Evolutionary conservation across 1,140 invertebrate species (phyloP).

Genomic region (Hylaeus volcanicus): DNA sequence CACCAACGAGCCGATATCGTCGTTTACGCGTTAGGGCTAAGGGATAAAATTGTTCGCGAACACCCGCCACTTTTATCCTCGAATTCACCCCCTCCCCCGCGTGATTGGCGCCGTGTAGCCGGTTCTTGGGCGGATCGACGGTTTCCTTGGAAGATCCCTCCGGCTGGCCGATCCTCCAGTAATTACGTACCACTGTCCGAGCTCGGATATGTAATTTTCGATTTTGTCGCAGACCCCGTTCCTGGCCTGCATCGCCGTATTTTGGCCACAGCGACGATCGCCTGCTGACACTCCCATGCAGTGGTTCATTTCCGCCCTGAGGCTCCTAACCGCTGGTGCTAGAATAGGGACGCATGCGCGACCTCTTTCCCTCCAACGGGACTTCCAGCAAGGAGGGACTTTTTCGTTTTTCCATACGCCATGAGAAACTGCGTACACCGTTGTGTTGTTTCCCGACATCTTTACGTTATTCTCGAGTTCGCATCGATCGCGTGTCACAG

Average conservation of each 20-base stretch:
- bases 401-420: slow-evolving; percentile 8
- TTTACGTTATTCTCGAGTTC: not conserved
- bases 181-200: slow-evolving; percentile 84
- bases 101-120: slow-evolving; percentile 12
- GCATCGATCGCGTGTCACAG: slow-evolving; percentile 9
- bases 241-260: slow-evolving; percentile 72
- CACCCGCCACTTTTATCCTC: slow-evolving; percentile 49
- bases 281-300: slow-evolving; percentile 77
- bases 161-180: not conserved
- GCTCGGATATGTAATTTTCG: slow-evolving; percentile 84
- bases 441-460: not conserved
- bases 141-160: not conserved
- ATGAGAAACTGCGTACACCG: not conserved
- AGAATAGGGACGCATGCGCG: slow-evolving; percentile 68
- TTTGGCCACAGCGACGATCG: slow-evolving; percentile 72
- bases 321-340: slow-evolving; percentile 52
- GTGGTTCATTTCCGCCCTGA: slow-evolving; percentile 77
- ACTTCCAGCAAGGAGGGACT: not conserved
- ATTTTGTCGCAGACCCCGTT: slow-evolving; percentile 84
- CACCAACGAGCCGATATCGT: not conserved
- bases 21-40: not conserved
- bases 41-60: slow-evolving; percentile 28
- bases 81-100: slow-evolving; percentile 11
- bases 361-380: slow-evolving; percentile 51
- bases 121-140: slow-evolving; percentile 43